These are phyloP conservation scores for Pelodytes ibericus DNA, from an alignment of 2,797 vertebrate genomes.

Conservation along the genomic window DNA sequence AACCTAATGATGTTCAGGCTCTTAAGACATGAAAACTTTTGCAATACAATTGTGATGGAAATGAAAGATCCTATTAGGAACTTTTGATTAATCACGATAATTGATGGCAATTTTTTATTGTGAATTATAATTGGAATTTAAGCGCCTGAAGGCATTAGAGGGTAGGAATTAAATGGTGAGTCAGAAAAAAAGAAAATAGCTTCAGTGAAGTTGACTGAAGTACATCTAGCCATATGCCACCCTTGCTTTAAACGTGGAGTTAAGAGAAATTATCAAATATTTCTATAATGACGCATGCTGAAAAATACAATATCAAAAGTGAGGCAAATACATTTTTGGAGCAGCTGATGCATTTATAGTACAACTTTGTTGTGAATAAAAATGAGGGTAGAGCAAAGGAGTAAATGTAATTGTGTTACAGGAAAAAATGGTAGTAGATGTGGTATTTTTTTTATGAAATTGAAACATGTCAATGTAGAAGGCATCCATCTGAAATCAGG, in stretches of 20 bases:
- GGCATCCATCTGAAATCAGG: no score
- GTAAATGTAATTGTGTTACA: no score
- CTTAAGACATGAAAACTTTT: conserved; percentile 28
- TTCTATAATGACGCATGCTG: neutral
- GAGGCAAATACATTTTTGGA: neutral
- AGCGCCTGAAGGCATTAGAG: conserved; percentile 30
- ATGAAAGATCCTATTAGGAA: conserved; percentile 34
- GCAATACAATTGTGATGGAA: conserved; percentile 21
- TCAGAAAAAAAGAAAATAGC: conserved; percentile 19
- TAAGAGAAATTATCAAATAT: neutral
- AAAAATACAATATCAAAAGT: neutral
- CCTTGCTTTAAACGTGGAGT: neutral
- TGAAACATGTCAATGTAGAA: no score
- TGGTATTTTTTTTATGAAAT: no score
- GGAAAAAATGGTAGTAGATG: no score
- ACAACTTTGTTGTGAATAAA: no score
- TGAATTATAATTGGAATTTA: conserved; percentile 36
- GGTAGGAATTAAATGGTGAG: conserved; percentile 24
- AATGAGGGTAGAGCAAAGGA: no score
- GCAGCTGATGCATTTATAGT: neutral
- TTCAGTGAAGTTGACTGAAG: conserved; percentile 21
- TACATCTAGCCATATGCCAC: neutral
- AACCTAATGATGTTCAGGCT: conserved; percentile 11
- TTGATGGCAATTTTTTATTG: conserved; percentile 37
- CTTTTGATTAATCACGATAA: conserved; percentile 44